These are phyloP conservation scores for Crotalus tigris DNA, from an alignment of 2,113 vertebrate genomes.

Conservation along the genomic window DNA sequence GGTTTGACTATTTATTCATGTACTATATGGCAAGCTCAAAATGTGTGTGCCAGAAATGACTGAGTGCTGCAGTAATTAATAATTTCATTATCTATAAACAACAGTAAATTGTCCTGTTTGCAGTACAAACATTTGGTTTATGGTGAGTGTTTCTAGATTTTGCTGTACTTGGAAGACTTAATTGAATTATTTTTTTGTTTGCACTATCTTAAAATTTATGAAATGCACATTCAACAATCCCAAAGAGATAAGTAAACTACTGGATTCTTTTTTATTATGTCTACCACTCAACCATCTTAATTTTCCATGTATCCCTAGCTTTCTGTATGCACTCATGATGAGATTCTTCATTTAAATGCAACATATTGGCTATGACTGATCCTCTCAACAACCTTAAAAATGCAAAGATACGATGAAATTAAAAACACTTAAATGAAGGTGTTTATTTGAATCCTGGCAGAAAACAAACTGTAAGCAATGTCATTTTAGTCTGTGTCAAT, in stretches of 20 bases:
- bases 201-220: background rate
- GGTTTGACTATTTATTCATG: background rate
- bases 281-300: background rate
- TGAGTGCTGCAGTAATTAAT: background rate
- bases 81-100: slow-evolving; percentile 1
- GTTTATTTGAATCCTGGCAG: slow-evolving; percentile 53
- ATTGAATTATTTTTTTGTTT: background rate
- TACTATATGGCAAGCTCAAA: background rate
- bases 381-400: background rate
- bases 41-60: background rate
- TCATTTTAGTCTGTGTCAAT: slow-evolving; percentile 22
- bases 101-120: background rate
- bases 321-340: background rate
- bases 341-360: background rate
- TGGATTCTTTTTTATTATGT: background rate
- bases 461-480: slow-evolving; percentile 50
- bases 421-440: slow-evolving; percentile 19
- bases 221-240: background rate
- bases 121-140: background rate
- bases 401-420: slow-evolving; percentile 15
- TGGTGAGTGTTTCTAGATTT: background rate
- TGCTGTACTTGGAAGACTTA: background rate
- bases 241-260: background rate
- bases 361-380: background rate
- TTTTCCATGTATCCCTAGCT: background rate